Evolutionary conservation across 2,888 invertebrate genomes (phyloP).

Genomic region (Plagiodera versicolora): DNA sequence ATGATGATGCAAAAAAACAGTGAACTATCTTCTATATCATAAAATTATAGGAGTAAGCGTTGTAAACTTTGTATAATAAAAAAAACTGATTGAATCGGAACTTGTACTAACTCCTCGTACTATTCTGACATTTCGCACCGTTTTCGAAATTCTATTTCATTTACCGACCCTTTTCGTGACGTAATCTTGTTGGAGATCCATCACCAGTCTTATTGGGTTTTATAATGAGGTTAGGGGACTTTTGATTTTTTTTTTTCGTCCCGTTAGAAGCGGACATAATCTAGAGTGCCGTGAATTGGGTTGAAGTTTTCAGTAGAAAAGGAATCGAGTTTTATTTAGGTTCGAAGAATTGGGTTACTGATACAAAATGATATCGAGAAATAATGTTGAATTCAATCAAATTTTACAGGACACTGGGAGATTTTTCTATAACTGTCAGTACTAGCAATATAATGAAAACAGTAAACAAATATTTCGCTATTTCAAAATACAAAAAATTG

Average conservation of each 20-base stretch:
- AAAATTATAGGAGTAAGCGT: too few species aligned
- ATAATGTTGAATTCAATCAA: too few species aligned
- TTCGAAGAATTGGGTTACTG: background rate
- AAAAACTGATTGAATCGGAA: too few species aligned
- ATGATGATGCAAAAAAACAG: too few species aligned
- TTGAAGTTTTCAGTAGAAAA: background rate
- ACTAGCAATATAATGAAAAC: too few species aligned
- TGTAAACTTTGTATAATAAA: too few species aligned
- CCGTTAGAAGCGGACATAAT: background rate
- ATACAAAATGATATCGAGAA: background rate
- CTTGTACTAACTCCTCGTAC: too few species aligned
- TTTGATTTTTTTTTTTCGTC: constrained; percentile 6
- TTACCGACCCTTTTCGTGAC: constrained; percentile 41
- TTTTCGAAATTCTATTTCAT: constrained; percentile 50
- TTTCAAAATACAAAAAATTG: too few species aligned
- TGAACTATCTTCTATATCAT: too few species aligned
- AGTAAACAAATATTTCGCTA: too few species aligned
- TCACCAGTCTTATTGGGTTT: constrained; percentile 27
- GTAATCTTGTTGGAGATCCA: constrained; percentile 27
- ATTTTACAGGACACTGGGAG: too few species aligned
- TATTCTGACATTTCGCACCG: constrained; percentile 49
- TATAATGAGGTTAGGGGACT: constrained; percentile 27
- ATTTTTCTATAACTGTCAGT: too few species aligned
- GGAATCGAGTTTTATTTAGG: background rate
- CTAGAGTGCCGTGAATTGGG: constrained; percentile 1